A percentile compares a stretch with the other conserved stretches of the same genome.
These are phyloP conservation scores for Chironomus striatipennis DNA, from an alignment of 1,140 invertebrate species.

Conservation along the genomic window DNA sequence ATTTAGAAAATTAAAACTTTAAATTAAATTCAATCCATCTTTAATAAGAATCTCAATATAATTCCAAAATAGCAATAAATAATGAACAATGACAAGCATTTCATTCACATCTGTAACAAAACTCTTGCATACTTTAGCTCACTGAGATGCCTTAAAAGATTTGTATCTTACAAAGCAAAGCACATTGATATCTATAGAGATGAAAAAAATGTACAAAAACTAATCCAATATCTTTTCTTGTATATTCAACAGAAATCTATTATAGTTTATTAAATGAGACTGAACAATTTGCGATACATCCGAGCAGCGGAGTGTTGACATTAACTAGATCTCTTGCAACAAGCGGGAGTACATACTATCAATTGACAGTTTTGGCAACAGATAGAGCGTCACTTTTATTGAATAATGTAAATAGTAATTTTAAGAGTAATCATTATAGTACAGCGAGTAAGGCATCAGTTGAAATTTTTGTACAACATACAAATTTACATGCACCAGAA, in stretches of 20 bases:
- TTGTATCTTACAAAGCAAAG: too few species aligned
- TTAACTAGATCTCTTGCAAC: conserved; percentile 70
- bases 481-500: conserved; percentile 79
- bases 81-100: too few species aligned
- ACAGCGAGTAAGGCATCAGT: conserved; percentile 61
- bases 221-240: neutral
- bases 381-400: conserved; percentile 66
- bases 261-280: conserved; percentile 82
- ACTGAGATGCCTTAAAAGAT: too few species aligned
- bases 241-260: conserved; percentile 64
- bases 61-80: too few species aligned
- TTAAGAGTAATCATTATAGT: conserved; percentile 31
- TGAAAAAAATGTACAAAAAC: too few species aligned
- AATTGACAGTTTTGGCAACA: conserved; percentile 69
- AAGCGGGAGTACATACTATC: conserved; percentile 57
- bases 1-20: too few species aligned
- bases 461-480: conserved; percentile 52
- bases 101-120: too few species aligned
- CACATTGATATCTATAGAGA: too few species aligned
- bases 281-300: conserved; percentile 83
- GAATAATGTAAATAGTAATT: conserved; percentile 44
- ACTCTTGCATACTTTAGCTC: too few species aligned
- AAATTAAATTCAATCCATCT: too few species aligned
- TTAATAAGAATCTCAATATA: too few species aligned
- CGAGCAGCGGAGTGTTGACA: conserved; percentile 80